These are phyloP conservation scores for Lysandra bellargus DNA, from an alignment of 2,888 invertebrate genomes.

Conservation along the genomic window DNA sequence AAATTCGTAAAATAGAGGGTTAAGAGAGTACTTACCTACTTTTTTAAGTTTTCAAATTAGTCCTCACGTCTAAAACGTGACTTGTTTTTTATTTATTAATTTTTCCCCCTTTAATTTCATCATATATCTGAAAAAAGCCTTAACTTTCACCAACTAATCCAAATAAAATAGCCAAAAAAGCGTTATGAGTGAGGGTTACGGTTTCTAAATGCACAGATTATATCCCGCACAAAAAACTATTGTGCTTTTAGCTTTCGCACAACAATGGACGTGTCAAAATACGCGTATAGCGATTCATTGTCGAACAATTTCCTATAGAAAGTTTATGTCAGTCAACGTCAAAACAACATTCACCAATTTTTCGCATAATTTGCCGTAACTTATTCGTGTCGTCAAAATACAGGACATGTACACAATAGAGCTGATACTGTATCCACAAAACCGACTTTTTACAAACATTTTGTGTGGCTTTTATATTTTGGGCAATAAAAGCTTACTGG, in stretches of 20 bases:
- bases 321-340: constrained; percentile 77
- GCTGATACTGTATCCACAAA: background rate
- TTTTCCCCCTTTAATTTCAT: too few species aligned
- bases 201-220: constrained; percentile 18
- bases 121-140: background rate
- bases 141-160: background rate
- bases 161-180: constrained; percentile 10
- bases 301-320: constrained; percentile 70
- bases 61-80: too few species aligned
- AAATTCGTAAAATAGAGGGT: too few species aligned
- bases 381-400: constrained; percentile 52
- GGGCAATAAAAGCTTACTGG: background rate
- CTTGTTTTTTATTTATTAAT: too few species aligned
- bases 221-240: constrained; percentile 20
- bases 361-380: constrained; percentile 63
- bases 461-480: background rate
- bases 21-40: too few species aligned
- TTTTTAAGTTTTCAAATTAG: too few species aligned
- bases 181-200: background rate
- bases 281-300: constrained; percentile 42
- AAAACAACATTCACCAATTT: constrained; percentile 61
- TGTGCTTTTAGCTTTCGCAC: constrained; percentile 16
- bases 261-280: constrained; percentile 31
- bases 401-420: constrained; percentile 20
- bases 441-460: constrained; percentile 1